Evolutionary conservation across 2,113 vertebrate genomes (phyloP).

Genomic region (Gasterosteus nipponicus): DNA sequence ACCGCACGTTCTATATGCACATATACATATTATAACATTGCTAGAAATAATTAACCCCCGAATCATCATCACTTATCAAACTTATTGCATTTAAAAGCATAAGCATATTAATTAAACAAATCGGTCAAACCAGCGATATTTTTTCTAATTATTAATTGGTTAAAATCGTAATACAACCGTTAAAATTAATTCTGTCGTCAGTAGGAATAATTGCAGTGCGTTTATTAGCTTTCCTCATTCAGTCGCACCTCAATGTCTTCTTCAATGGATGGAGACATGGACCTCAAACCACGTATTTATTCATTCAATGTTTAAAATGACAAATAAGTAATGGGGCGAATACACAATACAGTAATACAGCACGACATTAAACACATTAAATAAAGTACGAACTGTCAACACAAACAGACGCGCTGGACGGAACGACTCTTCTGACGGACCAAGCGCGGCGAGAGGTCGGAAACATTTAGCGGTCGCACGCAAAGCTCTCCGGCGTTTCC

Average conservation of each 20-base stretch:
- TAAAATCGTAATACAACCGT: not conserved
- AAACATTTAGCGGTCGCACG: constrained; percentile 40
- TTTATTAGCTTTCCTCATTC: not conserved
- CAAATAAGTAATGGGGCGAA: not conserved
- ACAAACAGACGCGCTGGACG: not conserved
- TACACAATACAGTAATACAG: not conserved
- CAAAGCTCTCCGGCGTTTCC: constrained; percentile 70
- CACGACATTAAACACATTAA: not conserved
- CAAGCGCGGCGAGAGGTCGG: not conserved
- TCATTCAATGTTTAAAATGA: not conserved
- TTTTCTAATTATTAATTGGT: not conserved
- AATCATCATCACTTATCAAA: not conserved
- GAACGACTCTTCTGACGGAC: constrained; percentile 36
- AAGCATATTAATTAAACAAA: not conserved
- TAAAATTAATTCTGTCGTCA: no score
- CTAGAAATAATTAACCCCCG: not conserved
- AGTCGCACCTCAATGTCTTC: not conserved
- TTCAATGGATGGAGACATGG: not conserved
- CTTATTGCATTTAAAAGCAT: not conserved
- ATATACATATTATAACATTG: not conserved
- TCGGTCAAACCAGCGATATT: not conserved
- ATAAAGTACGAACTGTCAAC: not conserved
- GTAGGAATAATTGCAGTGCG: not conserved
- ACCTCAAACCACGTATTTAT: not conserved
- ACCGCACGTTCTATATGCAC: not conserved